phyloP scores from a whole-genome alignment of 2,797 vertebrate species.

The Loris lydekkerianus region DNA sequence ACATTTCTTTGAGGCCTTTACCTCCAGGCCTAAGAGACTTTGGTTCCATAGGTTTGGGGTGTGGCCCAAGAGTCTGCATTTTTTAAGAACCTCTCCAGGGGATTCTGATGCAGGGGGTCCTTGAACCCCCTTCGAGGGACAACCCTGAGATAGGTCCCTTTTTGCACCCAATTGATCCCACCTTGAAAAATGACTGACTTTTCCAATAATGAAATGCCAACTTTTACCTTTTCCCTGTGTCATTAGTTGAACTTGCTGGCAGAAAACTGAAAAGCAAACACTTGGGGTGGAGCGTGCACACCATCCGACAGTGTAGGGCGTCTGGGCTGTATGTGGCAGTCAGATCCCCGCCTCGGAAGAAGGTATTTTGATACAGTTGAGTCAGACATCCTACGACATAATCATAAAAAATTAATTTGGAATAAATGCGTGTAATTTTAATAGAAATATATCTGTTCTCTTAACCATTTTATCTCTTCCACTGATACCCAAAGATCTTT shows the following conservation, averaged over 20 bases:
- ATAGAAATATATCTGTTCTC: not conserved
- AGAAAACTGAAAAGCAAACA: constrained; percentile 93
- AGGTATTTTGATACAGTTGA: constrained; percentile 85
- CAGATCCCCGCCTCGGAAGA: constrained; percentile 92
- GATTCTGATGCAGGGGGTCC: not conserved
- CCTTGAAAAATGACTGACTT: constrained; percentile 1
- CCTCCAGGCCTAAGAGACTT: not conserved
- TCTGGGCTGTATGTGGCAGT: constrained; percentile 87
- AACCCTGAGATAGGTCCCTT: not conserved
- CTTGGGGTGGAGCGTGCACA: constrained; percentile 92
- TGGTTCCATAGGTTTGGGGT: not conserved
- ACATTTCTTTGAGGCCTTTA: too few species aligned
- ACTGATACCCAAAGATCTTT: not conserved
- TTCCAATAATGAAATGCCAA: not conserved
- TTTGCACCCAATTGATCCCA: not conserved
- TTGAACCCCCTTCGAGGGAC: not conserved
- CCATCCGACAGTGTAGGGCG: constrained; percentile 90
- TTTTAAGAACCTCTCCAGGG: not conserved
- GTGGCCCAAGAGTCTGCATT: not conserved
- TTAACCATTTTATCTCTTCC: not conserved
- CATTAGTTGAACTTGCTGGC: constrained; percentile 83
- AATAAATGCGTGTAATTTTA: not conserved
- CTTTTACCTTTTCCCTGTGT: constrained; percentile 79
- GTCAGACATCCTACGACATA: constrained; percentile 86
- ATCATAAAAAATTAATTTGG: constrained; percentile 3